Evolutionary conservation across 2,113 vertebrate genomes (phyloP).

Genomic region (Phrynocephalus versicolor): DNA sequence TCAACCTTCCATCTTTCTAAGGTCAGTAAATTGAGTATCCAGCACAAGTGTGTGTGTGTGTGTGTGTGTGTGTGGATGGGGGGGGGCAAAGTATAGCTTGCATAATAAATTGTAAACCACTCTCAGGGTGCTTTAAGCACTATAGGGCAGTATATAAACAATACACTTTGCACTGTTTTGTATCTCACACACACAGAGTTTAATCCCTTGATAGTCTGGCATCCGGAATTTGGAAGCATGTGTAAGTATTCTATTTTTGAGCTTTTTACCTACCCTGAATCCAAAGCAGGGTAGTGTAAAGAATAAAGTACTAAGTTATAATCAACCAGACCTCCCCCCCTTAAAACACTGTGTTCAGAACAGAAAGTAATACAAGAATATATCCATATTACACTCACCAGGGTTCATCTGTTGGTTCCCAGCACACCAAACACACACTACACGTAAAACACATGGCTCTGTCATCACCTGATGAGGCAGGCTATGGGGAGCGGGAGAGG

Average conservation of each 20-base stretch:
- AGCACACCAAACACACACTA: slow-evolving; percentile 97
- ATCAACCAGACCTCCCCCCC: neutral
- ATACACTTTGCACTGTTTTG: too few species aligned
- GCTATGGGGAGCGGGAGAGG: slow-evolving; percentile 71
- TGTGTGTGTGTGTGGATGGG: too few species aligned
- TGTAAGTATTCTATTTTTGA: neutral
- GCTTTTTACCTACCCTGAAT: neutral
- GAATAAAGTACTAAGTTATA: neutral
- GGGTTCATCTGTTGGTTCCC: slow-evolving; percentile 98
- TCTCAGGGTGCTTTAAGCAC: too few species aligned
- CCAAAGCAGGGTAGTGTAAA: neutral
- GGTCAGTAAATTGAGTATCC: too few species aligned
- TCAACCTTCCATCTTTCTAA: neutral
- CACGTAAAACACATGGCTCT: slow-evolving; percentile 99
- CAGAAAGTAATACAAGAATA: slow-evolving; percentile 15
- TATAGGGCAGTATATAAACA: too few species aligned
- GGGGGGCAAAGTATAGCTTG: too few species aligned
- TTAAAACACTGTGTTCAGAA: neutral
- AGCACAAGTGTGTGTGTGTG: too few species aligned
- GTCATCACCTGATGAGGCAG: slow-evolving; percentile 96
- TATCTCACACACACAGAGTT: too few species aligned
- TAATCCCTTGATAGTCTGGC: neutral
- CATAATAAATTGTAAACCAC: too few species aligned
- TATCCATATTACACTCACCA: slow-evolving; percentile 79
- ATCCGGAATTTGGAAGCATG: neutral